These are phyloP conservation scores for Seriola aureovittata DNA, from an alignment of 2,113 vertebrate genomes.

Conservation along the genomic window DNA sequence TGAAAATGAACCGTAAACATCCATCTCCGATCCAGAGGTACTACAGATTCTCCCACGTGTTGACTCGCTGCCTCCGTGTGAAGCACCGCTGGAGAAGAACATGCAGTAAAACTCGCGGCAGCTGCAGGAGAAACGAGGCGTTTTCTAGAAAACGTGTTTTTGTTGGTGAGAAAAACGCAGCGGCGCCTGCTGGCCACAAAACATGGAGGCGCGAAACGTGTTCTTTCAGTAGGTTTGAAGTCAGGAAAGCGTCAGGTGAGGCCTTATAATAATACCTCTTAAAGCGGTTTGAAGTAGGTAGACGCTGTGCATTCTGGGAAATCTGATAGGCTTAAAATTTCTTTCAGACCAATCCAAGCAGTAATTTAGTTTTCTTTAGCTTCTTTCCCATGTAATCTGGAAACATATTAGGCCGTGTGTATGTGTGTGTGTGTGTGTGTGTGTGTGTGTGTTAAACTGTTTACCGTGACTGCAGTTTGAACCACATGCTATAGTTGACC, in stretches of 20 bases:
- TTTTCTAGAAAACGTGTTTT: neutral
- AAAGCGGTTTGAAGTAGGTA: neutral
- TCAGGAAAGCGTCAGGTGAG: neutral
- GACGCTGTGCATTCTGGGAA: neutral
- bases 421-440: no score
- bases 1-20: no score
- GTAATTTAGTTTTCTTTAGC: neutral
- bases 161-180: neutral
- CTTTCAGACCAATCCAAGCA: neutral
- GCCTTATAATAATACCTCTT: neutral
- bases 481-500: neutral
- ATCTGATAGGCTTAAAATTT: neutral
- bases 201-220: neutral
- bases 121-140: neutral
- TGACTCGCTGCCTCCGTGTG: neutral
- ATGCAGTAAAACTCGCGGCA: neutral
- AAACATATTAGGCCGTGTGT: neutral
- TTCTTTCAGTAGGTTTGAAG: neutral
- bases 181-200: neutral
- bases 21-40: neutral
- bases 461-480: neutral
- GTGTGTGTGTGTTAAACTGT: neutral
- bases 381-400: neutral
- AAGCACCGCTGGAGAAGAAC: neutral
- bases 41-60: slow-evolving; percentile 21